Evolutionary conservation across 2,888 invertebrate genomes (phyloP), one percentile per base, ranked within the genome.

Genomic region (Cordilura impudica): DNA sequence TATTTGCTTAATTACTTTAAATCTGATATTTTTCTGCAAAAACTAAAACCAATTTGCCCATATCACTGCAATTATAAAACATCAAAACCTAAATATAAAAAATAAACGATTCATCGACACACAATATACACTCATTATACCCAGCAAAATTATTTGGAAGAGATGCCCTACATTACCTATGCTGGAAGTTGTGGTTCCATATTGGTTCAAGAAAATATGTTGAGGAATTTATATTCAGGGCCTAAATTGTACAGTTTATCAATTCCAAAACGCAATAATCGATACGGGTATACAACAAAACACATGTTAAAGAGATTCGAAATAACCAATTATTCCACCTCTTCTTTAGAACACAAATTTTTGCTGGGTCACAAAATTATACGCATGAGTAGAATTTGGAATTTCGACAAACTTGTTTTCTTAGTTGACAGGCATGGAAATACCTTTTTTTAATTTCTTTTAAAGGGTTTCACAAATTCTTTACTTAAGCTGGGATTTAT

Each of bases 31-130:
- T 7, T 63, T 63, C 31, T 7, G 49, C 29, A 29, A 61, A 47
- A 47, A 49, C 18, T 2, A 0, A 31, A 0, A 63, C 26, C 23
- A 14, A 12, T 14, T 45, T 18, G 51, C 7, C 65, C 8, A 18
- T 35, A 73, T 69, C 51, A 53, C 16, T 63, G 63, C 73, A 65
- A 73, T 73, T 73, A 78, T 78, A 65, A 58, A 19, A 73, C 69
- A 63, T 53, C 45, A 71, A 47, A 77, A 61, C 47, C 66, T 45
- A n/a, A 26, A 23, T n/a, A 53, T 26, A 26, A 53, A 23, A 49
- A 12, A 49, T 12, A 49, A 53, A 26, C n/a, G 35, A n/a, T 39
- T 39, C n/a, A 2, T n/a, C n/a, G n/a, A n/a, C n/a, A n/a, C n/a
- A n/a, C n/a, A n/a, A n/a, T n/a, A n/a, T n/a, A n/a, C n/a, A n/a